phyloP scores from a whole-genome alignment of 2,888 invertebrate species.

The Phytoseiulus persimilis region DNA sequence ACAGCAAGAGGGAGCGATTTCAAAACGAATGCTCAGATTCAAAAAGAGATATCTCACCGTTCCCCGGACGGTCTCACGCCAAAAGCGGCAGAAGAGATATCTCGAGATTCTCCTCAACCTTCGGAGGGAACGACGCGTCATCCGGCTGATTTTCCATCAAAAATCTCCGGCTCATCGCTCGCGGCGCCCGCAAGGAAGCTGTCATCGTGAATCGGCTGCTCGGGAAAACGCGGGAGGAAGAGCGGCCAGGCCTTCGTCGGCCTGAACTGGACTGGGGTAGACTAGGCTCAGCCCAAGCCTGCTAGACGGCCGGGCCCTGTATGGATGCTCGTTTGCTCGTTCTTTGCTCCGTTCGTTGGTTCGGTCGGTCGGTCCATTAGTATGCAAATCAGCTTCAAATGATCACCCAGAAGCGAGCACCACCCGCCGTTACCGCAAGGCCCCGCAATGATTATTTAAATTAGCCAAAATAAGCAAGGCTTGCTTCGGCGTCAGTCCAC shows the following conservation, averaged over 20 bases:
- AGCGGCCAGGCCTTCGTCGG: background rate
- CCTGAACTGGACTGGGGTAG: too few species aligned
- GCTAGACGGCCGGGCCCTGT: background rate
- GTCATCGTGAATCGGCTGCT: too few species aligned
- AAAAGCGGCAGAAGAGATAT: too few species aligned
- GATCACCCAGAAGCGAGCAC: conserved; percentile 15
- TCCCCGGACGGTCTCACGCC: too few species aligned
- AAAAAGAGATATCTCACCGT: too few species aligned
- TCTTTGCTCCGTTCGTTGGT: background rate
- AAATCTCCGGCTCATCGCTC: too few species aligned
- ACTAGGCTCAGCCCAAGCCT: background rate
- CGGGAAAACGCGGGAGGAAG: background rate
- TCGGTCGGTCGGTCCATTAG: conserved; percentile 31
- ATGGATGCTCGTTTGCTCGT: background rate
- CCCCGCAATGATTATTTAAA: conserved; percentile 38
- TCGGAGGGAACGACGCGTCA: too few species aligned
- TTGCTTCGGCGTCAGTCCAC: background rate
- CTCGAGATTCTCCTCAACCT: too few species aligned
- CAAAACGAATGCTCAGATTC: too few species aligned
- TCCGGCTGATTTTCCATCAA: too few species aligned
- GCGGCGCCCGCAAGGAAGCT: too few species aligned
- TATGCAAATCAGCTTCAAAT: conserved; percentile 39
- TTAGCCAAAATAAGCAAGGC: conserved; percentile 38
- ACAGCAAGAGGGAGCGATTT: too few species aligned
- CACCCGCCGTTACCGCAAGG: conserved; percentile 18